Percentiles rank a stretch among this genome's conserved stretches.
Conservation (phyloP, 2,797 vertebrate species). For the Diceros bicornis region DNA sequence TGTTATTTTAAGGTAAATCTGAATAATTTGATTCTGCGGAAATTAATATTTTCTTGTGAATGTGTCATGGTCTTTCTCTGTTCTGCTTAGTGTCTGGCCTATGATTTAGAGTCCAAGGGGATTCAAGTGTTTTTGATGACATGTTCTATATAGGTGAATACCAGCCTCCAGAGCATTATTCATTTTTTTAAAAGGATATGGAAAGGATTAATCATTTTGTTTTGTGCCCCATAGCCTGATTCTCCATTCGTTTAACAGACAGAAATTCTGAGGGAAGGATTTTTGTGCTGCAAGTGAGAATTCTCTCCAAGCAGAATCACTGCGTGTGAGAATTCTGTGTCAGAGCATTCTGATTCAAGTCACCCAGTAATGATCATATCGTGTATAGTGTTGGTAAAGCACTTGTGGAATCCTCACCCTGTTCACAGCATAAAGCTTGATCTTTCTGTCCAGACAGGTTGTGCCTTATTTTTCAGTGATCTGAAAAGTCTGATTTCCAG, state of each 20-base stretch:
- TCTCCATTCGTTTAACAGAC: not conserved
- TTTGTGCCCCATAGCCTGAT: not conserved
- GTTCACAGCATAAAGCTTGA: not conserved
- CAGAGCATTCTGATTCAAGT: not conserved
- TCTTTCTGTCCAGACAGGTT: not conserved
- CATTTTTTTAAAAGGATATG: not conserved
- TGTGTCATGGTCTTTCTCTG: not conserved
- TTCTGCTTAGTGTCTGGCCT: not conserved
- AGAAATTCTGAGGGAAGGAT: constrained; percentile 25
- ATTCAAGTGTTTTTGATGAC: constrained; percentile 49
- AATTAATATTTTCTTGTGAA: constrained; percentile 56
- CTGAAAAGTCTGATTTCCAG: constrained; percentile 2
- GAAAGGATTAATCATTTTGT: constrained; percentile 35
- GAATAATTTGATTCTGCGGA: not conserved
- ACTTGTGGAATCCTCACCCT: not conserved
- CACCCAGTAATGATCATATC: not conserved
- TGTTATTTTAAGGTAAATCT: constrained; percentile 40
- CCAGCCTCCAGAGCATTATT: not conserved
- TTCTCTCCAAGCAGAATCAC: not conserved
- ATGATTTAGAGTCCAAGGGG: not conserved
- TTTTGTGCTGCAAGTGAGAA: not conserved
- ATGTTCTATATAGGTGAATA: not conserved
- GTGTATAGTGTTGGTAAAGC: not conserved
- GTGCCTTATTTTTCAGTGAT: not conserved
- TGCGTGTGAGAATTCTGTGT: not conserved